Conservation (phyloP, 2,797 vertebrate genomes). For the Cyclopterus lumpus region DNA sequence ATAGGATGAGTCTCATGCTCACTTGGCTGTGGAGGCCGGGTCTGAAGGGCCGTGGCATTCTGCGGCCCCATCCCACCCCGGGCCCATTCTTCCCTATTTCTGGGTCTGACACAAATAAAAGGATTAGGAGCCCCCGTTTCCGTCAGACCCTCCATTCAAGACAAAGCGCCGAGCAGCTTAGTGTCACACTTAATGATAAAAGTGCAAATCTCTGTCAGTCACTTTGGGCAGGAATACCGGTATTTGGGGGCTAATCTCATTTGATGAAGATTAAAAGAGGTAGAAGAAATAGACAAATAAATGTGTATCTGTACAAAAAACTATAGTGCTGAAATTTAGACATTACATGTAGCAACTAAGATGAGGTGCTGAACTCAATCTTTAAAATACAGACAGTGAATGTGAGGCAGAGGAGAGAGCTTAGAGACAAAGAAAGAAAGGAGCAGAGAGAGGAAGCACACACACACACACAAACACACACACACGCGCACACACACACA, state of each 20-base stretch:
- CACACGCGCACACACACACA: slow-evolving; percentile 54
- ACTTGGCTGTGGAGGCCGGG: slow-evolving; percentile 84
- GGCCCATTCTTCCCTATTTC: slow-evolving; percentile 90
- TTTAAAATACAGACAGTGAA: slow-evolving; percentile 10
- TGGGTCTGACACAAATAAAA: slow-evolving; percentile 97
- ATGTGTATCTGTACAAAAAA: slow-evolving; percentile 53
- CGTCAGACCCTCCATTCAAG: slow-evolving; percentile 91
- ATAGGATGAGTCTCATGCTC: slow-evolving; percentile 85
- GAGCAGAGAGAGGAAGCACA: slow-evolving; percentile 54
- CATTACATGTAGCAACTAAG: background rate
- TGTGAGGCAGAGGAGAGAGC: slow-evolving; percentile 40
- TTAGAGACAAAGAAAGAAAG: slow-evolving; percentile 62
- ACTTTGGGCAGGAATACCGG: slow-evolving; percentile 89
- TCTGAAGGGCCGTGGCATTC: slow-evolving; percentile 83
- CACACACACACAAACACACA: slow-evolving; percentile 32
- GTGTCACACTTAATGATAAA: slow-evolving; percentile 97
- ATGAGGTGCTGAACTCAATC: slow-evolving; percentile 34
- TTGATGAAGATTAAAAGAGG: slow-evolving; percentile 86
- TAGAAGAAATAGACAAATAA: slow-evolving; percentile 55
- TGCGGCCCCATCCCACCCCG: slow-evolving; percentile 86
- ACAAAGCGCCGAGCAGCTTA: slow-evolving; percentile 94
- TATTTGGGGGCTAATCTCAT: slow-evolving; percentile 95
- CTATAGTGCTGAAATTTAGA: slow-evolving; percentile 19
- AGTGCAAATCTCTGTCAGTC: slow-evolving; percentile 97
- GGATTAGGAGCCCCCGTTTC: slow-evolving; percentile 99